phyloP scores from a whole-genome alignment of 2,797 vertebrate genomes.

The Microctenopoma steveboyesi region DNA sequence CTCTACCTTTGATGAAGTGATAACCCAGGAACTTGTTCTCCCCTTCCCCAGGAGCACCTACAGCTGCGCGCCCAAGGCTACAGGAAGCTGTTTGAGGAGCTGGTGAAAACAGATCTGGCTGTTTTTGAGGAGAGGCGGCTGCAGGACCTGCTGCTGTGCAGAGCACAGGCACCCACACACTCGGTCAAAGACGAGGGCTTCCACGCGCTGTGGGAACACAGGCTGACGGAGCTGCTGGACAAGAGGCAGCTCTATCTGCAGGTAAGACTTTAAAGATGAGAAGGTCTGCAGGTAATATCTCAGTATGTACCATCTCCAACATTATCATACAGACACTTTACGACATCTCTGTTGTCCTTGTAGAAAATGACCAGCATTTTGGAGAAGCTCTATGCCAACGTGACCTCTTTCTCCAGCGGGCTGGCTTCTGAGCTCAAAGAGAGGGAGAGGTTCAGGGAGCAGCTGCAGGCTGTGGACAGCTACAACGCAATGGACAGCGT shows the following conservation, averaged over 20 bases:
- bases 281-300: not conserved
- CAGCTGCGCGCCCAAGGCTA: slow-evolving; percentile 14
- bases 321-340: not conserved
- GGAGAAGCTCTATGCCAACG: slow-evolving; percentile 70
- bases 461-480: slow-evolving; percentile 24
- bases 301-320: not conserved
- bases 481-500: slow-evolving; percentile 34
- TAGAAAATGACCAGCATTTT: slow-evolving; percentile 82
- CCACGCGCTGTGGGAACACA: slow-evolving; percentile 55
- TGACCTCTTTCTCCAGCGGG: slow-evolving; percentile 61
- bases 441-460: slow-evolving; percentile 55
- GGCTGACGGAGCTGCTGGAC: slow-evolving; percentile 66
- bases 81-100: slow-evolving; percentile 50
- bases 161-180: slow-evolving; percentile 23
- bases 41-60: slow-evolving; percentile 47
- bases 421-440: slow-evolving; percentile 71
- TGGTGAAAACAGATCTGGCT: slow-evolving; percentile 65
- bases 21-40: not conserved
- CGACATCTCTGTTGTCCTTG: slow-evolving; percentile 3
- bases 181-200: slow-evolving; percentile 48
- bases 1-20: not conserved
- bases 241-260: slow-evolving; percentile 68
- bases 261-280: slow-evolving; percentile 49
- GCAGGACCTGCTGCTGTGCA: slow-evolving; percentile 74
- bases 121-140: slow-evolving; percentile 74